These are phyloP conservation scores for Romanogobio albipinnatus DNA, from an alignment of 2,113 vertebrate species.

Conservation along the genomic window DNA sequence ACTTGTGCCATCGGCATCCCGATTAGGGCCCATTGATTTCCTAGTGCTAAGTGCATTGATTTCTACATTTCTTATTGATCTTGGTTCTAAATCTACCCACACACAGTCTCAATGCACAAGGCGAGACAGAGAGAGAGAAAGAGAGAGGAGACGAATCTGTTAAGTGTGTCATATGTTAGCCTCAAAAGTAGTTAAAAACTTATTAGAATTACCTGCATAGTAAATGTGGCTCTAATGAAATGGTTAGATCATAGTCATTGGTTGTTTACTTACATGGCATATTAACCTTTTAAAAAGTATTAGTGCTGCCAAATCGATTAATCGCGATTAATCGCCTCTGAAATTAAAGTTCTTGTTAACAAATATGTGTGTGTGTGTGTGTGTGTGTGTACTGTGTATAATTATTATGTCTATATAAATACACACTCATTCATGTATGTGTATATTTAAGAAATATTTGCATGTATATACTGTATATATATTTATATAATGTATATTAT, in stretches of 20 bases:
- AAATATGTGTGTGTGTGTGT: too few species aligned
- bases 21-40: conserved; percentile 97
- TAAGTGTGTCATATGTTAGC: conserved; percentile 42
- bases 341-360: too few species aligned
- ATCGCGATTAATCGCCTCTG: too few species aligned
- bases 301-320: too few species aligned
- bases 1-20: conserved; percentile 96
- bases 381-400: too few species aligned
- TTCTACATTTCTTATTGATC: conserved; percentile 99
- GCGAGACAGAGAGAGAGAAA: conserved; percentile 37
- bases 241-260: neutral
- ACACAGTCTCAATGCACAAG: conserved; percentile 65
- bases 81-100: conserved; percentile 91
- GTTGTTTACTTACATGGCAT: neutral
- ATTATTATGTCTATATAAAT: too few species aligned
- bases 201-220: neutral
- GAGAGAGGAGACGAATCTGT: conserved; percentile 39
- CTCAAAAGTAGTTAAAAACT: neutral
- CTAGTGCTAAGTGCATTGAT: conserved; percentile 95
- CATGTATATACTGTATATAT: too few species aligned
- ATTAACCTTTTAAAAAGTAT: neutral
- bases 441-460: too few species aligned
- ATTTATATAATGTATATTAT: too few species aligned
- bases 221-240: neutral
- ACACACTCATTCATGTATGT: too few species aligned